phyloP scores from a whole-genome alignment of 2,113 vertebrate species.

The Bos javanicus region DNA sequence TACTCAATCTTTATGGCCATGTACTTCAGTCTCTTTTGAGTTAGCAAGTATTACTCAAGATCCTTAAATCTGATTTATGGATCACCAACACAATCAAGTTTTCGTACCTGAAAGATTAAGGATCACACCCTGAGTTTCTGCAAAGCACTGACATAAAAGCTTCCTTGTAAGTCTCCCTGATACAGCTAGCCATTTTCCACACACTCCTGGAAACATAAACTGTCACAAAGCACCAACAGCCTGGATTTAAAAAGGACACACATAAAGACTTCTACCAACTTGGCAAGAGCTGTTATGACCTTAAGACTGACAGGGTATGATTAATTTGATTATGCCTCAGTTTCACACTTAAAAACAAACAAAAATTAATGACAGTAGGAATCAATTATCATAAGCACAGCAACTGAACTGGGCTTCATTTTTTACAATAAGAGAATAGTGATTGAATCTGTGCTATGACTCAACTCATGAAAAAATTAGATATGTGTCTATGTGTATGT shows the following conservation, averaged over 20 bases:
- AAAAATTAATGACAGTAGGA: background rate
- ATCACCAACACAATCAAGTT: background rate
- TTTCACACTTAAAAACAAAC: background rate
- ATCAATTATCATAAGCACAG: background rate
- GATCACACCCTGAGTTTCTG: background rate
- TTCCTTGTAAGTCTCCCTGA: background rate
- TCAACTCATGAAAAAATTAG: background rate
- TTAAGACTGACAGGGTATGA: background rate
- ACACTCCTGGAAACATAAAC: background rate
- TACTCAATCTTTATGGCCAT: background rate
- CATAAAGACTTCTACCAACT: background rate
- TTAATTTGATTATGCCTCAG: background rate
- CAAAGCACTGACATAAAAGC: background rate
- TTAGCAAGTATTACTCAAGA: background rate
- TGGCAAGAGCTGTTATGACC: background rate
- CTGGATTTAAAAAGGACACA: background rate
- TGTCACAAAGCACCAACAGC: background rate
- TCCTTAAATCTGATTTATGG: background rate
- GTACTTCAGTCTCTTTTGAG: background rate
- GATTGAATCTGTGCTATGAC: background rate
- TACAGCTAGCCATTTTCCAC: background rate
- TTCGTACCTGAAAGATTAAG: background rate
- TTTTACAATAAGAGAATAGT: background rate
- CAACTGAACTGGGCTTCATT: background rate
- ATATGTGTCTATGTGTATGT: background rate